Base-by-base conservation (phyloP, 2,113 vertebrate species). In the Percina caprodes region DNA sequence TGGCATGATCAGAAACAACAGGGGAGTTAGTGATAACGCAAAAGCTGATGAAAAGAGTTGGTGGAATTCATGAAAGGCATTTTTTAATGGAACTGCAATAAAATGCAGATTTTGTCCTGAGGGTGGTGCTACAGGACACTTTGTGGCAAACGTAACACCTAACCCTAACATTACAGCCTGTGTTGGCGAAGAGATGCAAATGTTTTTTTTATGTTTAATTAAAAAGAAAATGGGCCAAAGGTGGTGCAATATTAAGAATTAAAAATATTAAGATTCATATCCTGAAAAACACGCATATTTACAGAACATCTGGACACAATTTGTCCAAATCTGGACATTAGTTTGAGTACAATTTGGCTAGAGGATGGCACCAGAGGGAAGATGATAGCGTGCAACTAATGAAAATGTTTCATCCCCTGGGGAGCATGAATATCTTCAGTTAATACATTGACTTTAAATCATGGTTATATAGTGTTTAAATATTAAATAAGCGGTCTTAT, bases 101-200 rank as follows among this genome's bases (percentile, higher is more conserved):
- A 23, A 52, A 6, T 62, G 35, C 58, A 62, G n/a, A 48, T 1
- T 16, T 23, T 45, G 61, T 66, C 76, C 56, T 69, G 24, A 71
- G 24, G 39, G 59, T 54, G 49, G 35, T 55, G 67, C 68, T 71
- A 45, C 19, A 63, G 35, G 59, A 23, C 33, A 46, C 54, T 6
- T 7, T 69, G 15, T 68, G 21, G 60, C 42, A 59, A 26, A 19
- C 26, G 16, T 66, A n/a, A 45, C 39, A 42, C 39, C 39, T 14
- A 13, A 33, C 18, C 45, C 10, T 42, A 15, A 65, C 33, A 55
- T 45, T 55, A 45, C 1, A 0, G 49, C 15, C 15, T 24, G 6
- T 21, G 26, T 19, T 21, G 33, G 6, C 2, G 19, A 24, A 35
- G 5, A 59, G 26, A 59, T 33, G 16, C 58, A 4, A 18, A 35